Percentiles rank a stretch among this genome's conserved stretches.
Evolutionary conservation across 2,888 invertebrate species (phyloP).

Genomic region (Pantelozetes paolii): DNA sequence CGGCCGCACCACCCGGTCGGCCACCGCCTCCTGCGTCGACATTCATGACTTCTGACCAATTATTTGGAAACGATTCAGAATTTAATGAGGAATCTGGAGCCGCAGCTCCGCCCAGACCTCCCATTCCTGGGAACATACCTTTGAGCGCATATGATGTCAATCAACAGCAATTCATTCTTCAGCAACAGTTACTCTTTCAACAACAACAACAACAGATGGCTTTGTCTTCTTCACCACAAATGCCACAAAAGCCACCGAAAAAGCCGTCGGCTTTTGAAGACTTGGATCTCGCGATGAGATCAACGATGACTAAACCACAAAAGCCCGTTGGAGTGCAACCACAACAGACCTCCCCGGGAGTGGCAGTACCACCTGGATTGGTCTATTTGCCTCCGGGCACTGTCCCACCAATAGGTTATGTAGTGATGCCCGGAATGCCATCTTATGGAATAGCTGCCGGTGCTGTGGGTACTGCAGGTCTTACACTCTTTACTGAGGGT

Average conservation of each 20-base stretch:
- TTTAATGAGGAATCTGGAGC: background rate
- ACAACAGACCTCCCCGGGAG: background rate
- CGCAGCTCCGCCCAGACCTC: slow-evolving; percentile 17
- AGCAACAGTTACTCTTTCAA: slow-evolving; percentile 11
- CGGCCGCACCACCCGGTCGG: slow-evolving; percentile 37
- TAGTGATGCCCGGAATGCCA: slow-evolving; percentile 15
- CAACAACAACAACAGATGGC: slow-evolving; percentile 14
- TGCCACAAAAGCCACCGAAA: background rate
- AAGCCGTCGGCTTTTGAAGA: slow-evolving; percentile 37
- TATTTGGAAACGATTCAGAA: background rate
- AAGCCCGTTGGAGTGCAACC: background rate
- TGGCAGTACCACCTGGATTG: background rate
- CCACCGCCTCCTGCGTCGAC: slow-evolving; percentile 34
- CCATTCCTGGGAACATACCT: background rate
- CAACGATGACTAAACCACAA: background rate
- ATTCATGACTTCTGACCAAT: background rate
- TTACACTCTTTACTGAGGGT: slow-evolving; percentile 25
- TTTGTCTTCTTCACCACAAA: background rate
- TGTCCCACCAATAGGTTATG: slow-evolving; percentile 22
- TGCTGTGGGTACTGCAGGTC: background rate
- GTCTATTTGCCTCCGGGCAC: background rate
- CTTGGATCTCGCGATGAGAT: slow-evolving; percentile 25
- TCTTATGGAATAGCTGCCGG: slow-evolving; percentile 5
- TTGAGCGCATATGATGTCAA: slow-evolving; percentile 19
- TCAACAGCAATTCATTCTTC: slow-evolving; percentile 37